These are phyloP conservation scores for Pipra filicauda DNA, from an alignment of 2,113 vertebrate species.

Conservation along the genomic window DNA sequence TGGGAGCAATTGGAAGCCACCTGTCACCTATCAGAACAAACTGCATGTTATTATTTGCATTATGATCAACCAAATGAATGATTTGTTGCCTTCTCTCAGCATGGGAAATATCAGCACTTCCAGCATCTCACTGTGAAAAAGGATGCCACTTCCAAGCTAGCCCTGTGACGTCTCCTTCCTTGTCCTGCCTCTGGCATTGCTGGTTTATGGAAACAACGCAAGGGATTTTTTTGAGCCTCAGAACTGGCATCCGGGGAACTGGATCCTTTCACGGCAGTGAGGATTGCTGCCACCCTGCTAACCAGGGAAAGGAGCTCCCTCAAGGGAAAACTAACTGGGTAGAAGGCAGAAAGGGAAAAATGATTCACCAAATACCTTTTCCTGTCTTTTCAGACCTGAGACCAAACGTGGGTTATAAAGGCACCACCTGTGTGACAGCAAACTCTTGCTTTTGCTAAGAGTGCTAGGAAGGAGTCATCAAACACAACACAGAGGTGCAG, in stretches of 20 bases:
- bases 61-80: neutral
- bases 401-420: neutral
- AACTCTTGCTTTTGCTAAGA: neutral
- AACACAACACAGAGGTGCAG: neutral
- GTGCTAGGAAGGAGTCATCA: neutral
- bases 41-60: neutral
- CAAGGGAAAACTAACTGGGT: neutral
- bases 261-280: neutral
- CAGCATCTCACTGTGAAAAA: neutral
- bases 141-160: neutral
- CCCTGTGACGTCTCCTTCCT: neutral
- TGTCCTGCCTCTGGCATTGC: neutral
- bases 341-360: neutral
- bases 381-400: slow-evolving; percentile 34
- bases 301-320: neutral
- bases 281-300: neutral
- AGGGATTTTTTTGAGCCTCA: neutral
- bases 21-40: neutral
- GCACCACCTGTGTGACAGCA: neutral
- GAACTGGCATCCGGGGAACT: neutral
- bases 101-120: neutral
- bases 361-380: neutral
- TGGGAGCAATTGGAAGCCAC: neutral
- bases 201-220: neutral
- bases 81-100: neutral